Percentiles rank a stretch among this genome's conserved stretches.
These are phyloP conservation scores for Anthoptus insignis DNA, from an alignment of 2,888 invertebrate species.

Conservation along the genomic window DNA sequence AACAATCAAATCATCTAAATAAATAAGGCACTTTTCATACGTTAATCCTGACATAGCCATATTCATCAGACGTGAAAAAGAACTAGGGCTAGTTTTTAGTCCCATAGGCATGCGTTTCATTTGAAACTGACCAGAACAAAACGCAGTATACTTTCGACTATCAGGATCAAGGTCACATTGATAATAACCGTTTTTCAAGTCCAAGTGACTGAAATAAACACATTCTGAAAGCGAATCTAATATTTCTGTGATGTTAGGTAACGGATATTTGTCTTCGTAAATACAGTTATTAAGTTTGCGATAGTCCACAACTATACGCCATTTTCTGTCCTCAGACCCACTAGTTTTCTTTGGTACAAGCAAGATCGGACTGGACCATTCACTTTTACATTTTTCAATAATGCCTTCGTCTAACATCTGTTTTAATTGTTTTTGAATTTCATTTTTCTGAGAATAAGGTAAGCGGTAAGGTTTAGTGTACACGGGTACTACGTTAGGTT, in stretches of 20 bases:
- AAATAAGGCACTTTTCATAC: not conserved
- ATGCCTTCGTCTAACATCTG: not conserved
- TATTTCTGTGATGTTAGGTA: not conserved
- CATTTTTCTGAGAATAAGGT: not conserved
- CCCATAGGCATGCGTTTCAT: not conserved
- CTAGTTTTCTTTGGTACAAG: not conserved
- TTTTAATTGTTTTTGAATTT: not conserved
- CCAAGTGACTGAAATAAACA: not conserved
- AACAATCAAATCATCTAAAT: not conserved
- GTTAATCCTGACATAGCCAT: not conserved
- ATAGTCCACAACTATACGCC: not conserved
- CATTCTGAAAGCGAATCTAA: not conserved
- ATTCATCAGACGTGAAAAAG: not conserved
- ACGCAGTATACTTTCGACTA: not conserved
- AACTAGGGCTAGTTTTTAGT: not conserved
- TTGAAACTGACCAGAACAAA: not conserved
- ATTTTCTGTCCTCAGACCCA: not conserved
- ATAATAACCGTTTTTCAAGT: not conserved
- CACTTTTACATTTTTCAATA: not conserved
- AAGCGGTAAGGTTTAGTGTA: not conserved
- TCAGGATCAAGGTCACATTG: not conserved
- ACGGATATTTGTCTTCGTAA: not conserved
- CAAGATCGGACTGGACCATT: not conserved
- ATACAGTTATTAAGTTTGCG: not conserved
- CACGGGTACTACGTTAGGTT: constrained; percentile 19